phyloP scores from a whole-genome alignment of 2,888 invertebrate genomes.

The Crossocerus cetratus region DNA sequence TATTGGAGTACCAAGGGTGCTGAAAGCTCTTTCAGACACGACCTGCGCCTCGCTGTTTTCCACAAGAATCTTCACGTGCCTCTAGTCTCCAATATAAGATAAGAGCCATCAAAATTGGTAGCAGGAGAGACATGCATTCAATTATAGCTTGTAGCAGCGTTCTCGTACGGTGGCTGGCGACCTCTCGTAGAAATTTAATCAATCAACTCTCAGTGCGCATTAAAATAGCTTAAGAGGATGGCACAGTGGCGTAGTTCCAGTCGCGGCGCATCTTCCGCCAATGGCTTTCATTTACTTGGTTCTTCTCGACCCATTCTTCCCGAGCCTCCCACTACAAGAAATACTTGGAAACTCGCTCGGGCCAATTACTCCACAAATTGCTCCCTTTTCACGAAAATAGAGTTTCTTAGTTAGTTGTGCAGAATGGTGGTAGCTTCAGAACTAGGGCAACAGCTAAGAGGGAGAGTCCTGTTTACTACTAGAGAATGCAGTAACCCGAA shows the following conservation, averaged over 20 bases:
- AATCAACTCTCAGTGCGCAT: slow-evolving; percentile 54
- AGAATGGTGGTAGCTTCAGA: too few species aligned
- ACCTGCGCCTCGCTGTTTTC: slow-evolving; percentile 34
- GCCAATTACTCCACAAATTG: too few species aligned
- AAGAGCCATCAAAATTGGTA: slow-evolving; percentile 40
- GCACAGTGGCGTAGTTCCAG: slow-evolving; percentile 42
- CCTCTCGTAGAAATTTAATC: slow-evolving; percentile 57
- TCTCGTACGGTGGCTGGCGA: slow-evolving; percentile 12
- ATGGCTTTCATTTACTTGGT: slow-evolving; percentile 22
- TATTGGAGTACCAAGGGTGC: not conserved
- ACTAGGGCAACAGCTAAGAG: too few species aligned
- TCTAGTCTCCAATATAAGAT: slow-evolving; percentile 12
- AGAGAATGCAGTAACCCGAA: not conserved
- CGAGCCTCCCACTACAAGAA: not conserved
- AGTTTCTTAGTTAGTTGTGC: too few species aligned
- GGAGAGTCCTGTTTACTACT: too few species aligned
- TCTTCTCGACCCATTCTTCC: slow-evolving; percentile 19
- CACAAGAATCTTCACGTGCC: slow-evolving; percentile 5
- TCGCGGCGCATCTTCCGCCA: slow-evolving; percentile 26
- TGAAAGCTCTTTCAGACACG: slow-evolving; percentile 17
- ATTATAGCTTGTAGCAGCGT: slow-evolving; percentile 48
- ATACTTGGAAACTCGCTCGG: not conserved
- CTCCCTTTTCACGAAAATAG: too few species aligned
- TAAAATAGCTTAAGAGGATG: slow-evolving; percentile 50
- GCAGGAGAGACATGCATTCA: slow-evolving; percentile 47